Evolutionary conservation across 2,888 invertebrate genomes (phyloP).

Genomic region (Anorthoa munda): DNA sequence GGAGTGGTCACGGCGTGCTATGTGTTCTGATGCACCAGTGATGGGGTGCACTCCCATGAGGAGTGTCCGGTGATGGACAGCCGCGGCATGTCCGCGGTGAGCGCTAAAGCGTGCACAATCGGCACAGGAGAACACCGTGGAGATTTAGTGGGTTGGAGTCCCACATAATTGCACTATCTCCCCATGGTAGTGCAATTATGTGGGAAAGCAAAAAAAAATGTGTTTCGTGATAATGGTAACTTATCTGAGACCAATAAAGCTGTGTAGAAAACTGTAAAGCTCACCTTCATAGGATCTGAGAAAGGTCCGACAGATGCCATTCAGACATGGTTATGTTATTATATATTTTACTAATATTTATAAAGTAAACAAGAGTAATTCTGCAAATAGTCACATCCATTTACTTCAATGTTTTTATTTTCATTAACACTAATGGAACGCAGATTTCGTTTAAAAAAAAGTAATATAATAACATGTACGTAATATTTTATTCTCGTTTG

Average conservation of each 20-base stretch:
- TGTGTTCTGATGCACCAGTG: too few species aligned
- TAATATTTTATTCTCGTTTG: slow-evolving; percentile 15
- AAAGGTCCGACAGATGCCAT: neutral
- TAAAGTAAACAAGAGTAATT: neutral
- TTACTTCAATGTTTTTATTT: slow-evolving; percentile 16
- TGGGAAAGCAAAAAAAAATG: too few species aligned
- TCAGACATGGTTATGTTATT: neutral
- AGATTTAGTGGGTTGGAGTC: too few species aligned
- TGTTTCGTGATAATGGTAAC: neutral
- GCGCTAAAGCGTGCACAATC: too few species aligned
- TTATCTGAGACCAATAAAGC: neutral
- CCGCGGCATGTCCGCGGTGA: too few species aligned
- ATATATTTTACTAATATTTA: neutral
- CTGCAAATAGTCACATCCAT: slow-evolving; percentile 12
- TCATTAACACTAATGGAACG: slow-evolving; percentile 19
- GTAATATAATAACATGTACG: slow-evolving; percentile 6
- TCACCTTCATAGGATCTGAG: neutral
- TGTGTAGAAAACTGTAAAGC: neutral
- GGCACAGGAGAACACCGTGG: too few species aligned
- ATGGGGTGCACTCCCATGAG: too few species aligned
- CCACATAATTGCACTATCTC: too few species aligned
- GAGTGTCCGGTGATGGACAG: too few species aligned
- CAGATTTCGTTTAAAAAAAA: slow-evolving; percentile 2
- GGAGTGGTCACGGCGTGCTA: too few species aligned
- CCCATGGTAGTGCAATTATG: too few species aligned